phyloP scores from a whole-genome alignment of 1,140 invertebrate genomes.

The Drosophila subobscura region DNA sequence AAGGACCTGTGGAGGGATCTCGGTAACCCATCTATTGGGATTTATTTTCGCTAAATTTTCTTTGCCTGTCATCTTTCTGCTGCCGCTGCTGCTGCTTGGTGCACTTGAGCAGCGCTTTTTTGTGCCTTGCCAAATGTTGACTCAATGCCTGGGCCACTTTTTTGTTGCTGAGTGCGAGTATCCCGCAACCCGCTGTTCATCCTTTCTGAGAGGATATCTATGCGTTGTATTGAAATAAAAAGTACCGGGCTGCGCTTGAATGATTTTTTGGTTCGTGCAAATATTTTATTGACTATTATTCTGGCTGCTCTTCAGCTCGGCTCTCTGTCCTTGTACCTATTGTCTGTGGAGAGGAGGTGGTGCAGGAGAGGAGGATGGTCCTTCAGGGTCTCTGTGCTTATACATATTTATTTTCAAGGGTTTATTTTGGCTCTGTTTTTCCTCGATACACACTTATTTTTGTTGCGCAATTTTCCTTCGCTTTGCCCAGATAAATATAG shows the following conservation, averaged over 20 bases:
- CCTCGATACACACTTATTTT: slow-evolving; percentile 25
- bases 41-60: slow-evolving; percentile 68
- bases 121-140: slow-evolving; percentile 45
- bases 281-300: slow-evolving; percentile 82
- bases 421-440: slow-evolving; percentile 47
- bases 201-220: slow-evolving; percentile 12
- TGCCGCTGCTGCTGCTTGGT: slow-evolving; percentile 23
- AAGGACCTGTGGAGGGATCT: slow-evolving; percentile 22
- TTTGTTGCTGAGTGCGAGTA: neutral
- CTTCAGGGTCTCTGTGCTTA: slow-evolving; percentile 37
- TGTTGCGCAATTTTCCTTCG: slow-evolving; percentile 52
- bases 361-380: neutral
- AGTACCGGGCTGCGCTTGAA: slow-evolving; percentile 61
- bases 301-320: slow-evolving; percentile 45
- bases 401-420: slow-evolving; percentile 47
- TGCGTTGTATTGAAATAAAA: slow-evolving; percentile 55
- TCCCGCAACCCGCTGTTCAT: neutral
- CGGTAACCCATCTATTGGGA: slow-evolving; percentile 7
- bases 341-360: slow-evolving; percentile 22
- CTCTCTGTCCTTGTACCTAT: slow-evolving; percentile 46
- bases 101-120: slow-evolving; percentile 64
- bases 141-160: slow-evolving; percentile 54
- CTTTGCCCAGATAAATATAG: slow-evolving; percentile 32
- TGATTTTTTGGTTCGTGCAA: slow-evolving; percentile 69
- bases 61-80: slow-evolving; percentile 60